These are phyloP conservation scores for Poecilia wingei DNA, from an alignment of 2,797 vertebrate genomes.

Conservation along the genomic window DNA sequence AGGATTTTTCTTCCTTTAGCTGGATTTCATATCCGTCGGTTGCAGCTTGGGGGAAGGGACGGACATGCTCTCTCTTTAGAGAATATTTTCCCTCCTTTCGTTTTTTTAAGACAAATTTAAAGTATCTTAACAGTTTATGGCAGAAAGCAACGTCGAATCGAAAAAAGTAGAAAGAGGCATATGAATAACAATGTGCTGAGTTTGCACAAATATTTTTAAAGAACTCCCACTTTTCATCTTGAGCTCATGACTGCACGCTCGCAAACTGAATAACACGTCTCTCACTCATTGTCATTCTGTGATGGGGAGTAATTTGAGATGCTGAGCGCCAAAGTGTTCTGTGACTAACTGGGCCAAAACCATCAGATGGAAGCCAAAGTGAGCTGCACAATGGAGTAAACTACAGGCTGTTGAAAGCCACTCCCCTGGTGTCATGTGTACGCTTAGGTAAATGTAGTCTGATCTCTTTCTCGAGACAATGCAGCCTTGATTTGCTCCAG, in stretches of 20 bases:
- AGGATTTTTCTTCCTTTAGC: conserved; percentile 34
- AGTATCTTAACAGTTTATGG: conserved; percentile 17
- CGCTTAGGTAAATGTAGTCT: conserved; percentile 52
- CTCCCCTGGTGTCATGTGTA: conserved; percentile 63
- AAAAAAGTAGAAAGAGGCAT: background rate
- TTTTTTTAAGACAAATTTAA: conserved; percentile 3
- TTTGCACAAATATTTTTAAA: conserved; percentile 19
- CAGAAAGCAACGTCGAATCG: conserved; percentile 12
- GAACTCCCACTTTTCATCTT: conserved; percentile 10
- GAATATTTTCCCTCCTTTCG: background rate
- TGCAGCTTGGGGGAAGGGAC: conserved; percentile 18
- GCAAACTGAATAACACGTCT: conserved; percentile 17
- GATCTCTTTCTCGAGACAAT: conserved; percentile 55
- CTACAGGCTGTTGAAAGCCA: conserved; percentile 43
- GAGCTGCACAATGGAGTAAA: conserved; percentile 52
- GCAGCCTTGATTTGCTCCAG: conserved; percentile 30
- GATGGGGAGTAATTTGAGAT: conserved; percentile 36
- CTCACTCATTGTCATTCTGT: conserved; percentile 25
- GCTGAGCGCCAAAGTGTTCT: conserved; percentile 46
- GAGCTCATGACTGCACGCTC: conserved; percentile 4
- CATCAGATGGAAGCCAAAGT: conserved; percentile 52
- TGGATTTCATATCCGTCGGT: conserved; percentile 21
- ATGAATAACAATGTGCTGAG: conserved; percentile 1
- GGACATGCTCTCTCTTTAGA: conserved; percentile 6
- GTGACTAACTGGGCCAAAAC: conserved; percentile 46